Conservation (phyloP, 2,797 vertebrate species). For the Hafferia zeledoni region DNA sequence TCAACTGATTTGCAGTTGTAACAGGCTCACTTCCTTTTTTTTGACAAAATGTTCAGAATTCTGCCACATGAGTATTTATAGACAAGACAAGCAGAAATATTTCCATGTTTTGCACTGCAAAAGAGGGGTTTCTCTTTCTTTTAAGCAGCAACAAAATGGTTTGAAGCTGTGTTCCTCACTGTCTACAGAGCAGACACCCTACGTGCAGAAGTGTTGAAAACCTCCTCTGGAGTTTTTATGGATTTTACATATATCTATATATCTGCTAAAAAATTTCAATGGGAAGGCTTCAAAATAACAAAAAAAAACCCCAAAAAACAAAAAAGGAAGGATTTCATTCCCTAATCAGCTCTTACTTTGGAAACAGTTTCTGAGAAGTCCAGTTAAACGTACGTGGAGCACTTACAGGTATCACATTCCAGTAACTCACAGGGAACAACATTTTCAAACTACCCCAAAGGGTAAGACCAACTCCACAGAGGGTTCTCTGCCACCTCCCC, state of each 20-base stretch:
- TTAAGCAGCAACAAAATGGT: not conserved
- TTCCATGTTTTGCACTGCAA: not conserved
- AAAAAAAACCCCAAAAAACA: not conserved
- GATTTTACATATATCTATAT: not conserved
- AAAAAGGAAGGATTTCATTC: not conserved
- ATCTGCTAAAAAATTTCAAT: not conserved
- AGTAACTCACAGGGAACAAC: not conserved
- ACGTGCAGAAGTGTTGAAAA: not conserved
- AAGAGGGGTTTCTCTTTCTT: not conserved
- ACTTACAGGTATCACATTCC: not conserved
- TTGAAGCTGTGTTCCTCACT: not conserved
- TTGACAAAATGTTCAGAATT: not conserved
- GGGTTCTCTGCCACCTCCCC: not conserved
- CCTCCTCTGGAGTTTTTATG: not conserved
- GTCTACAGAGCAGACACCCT: not conserved
- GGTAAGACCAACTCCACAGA: not conserved
- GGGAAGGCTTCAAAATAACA: not conserved
- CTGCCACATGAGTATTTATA: not conserved
- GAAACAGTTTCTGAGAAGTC: not conserved
- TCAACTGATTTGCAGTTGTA: not conserved
- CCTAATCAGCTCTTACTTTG: not conserved
- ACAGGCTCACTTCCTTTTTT: not conserved
- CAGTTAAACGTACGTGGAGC: not conserved
- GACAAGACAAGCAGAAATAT: conserved; percentile 8
- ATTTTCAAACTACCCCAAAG: not conserved